Conservation (phyloP, 2,888 invertebrate genomes). For the Serrognathus titanus region DNA sequence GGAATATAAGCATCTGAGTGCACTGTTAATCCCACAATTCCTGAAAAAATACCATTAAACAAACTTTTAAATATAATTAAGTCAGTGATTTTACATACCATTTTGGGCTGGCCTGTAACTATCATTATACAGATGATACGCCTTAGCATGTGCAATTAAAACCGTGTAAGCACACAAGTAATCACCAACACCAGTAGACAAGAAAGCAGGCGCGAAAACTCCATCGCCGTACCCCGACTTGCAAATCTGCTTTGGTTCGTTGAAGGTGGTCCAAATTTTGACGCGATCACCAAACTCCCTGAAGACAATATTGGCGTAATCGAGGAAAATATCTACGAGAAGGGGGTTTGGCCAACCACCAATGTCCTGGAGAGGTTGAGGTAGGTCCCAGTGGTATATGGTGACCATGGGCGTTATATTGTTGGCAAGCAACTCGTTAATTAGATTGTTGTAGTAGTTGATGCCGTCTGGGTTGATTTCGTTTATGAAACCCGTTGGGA, state of each 20-base stretch:
- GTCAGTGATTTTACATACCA: conserved; percentile 24
- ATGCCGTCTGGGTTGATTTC: conserved; percentile 59
- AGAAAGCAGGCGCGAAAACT: conserved; percentile 39
- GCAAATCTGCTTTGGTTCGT: conserved; percentile 30
- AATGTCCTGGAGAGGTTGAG: conserved; percentile 54
- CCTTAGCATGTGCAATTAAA: conserved; percentile 62
- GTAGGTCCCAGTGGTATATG: conserved; percentile 66
- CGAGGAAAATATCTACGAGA: conserved; percentile 58
- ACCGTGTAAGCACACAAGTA: conserved; percentile 63
- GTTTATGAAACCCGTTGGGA: conserved; percentile 57
- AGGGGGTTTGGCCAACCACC: conserved; percentile 65
- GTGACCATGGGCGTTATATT: conserved; percentile 59
- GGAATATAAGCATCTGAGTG: conserved; percentile 57
- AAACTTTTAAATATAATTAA: background rate
- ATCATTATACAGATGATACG: conserved; percentile 57
- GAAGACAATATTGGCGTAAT: conserved; percentile 56
- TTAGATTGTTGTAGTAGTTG: conserved; percentile 60
- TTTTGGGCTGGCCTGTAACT: conserved; percentile 45
- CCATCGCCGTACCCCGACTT: conserved; percentile 34
- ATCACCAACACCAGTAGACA: conserved; percentile 53
- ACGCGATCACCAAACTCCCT: conserved; percentile 49
- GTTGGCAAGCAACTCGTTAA: conserved; percentile 54
- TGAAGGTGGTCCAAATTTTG: conserved; percentile 25
- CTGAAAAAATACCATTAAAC: background rate
- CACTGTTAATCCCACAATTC: conserved; percentile 54